Conservation (phyloP, 2,113 vertebrate genomes). For the Pyrgilauda ruficollis region DNA sequence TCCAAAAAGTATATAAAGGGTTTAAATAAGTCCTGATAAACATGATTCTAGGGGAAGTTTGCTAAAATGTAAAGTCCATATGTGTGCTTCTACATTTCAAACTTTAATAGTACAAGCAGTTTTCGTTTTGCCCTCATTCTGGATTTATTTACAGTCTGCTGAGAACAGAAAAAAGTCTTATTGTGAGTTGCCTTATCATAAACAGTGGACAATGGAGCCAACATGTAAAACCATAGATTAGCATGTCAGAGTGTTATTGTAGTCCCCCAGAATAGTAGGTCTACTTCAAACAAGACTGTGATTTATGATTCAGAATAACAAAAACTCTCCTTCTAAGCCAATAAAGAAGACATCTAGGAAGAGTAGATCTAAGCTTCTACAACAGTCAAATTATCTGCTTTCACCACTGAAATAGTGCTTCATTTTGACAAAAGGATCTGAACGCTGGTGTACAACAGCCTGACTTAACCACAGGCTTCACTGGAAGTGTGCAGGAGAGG, state of each 20-base stretch:
- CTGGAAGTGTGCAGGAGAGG: not conserved
- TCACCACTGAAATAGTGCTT: not conserved
- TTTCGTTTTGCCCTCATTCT: not conserved
- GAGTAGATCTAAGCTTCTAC: not conserved
- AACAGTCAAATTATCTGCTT: not conserved
- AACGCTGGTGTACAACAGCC: not conserved
- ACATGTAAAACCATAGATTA: not conserved
- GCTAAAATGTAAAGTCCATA: not conserved
- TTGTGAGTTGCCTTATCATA: not conserved
- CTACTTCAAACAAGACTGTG: not conserved
- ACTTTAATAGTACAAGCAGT: not conserved
- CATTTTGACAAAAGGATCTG: not conserved
- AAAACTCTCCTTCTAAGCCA: not conserved
- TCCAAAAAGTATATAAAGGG: not conserved
- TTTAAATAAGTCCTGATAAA: not conserved
- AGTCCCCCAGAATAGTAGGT: not conserved
- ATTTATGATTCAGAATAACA: constrained; percentile 7
- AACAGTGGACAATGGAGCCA: not conserved
- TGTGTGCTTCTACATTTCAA: not conserved
- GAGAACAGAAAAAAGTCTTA: not conserved
- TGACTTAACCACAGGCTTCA: not conserved
- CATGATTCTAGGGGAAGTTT: fast-evolving
- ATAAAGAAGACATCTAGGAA: not conserved
- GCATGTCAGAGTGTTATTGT: not conserved
- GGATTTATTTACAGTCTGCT: not conserved